These are phyloP conservation scores for Cantharis nigra DNA, from an alignment of 2,888 invertebrate genomes.

Conservation along the genomic window DNA sequence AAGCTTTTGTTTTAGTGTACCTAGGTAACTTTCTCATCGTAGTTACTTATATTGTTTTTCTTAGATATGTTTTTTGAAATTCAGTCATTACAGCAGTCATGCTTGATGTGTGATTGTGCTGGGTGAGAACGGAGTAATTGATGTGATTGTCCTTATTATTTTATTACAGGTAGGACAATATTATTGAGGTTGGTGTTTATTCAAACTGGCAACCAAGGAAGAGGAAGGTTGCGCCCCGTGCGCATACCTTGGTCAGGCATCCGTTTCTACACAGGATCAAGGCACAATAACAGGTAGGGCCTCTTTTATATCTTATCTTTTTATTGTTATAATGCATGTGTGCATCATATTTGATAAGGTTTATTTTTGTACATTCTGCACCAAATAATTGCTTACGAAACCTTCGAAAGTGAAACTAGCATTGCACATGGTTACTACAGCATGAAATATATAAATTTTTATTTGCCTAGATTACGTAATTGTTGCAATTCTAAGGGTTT, in stretches of 20 bases:
- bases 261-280: constrained; percentile 60
- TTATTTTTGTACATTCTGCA: not conserved
- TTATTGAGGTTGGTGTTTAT: constrained; percentile 50
- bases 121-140: not conserved
- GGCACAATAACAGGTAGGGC: constrained; percentile 72
- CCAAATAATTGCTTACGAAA: not conserved
- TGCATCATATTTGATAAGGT: not conserved
- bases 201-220: constrained; percentile 82
- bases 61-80: not conserved
- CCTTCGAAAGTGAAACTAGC: not conserved
- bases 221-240: constrained; percentile 74
- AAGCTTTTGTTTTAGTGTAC: not conserved
- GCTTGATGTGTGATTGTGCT: not conserved
- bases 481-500: not conserved
- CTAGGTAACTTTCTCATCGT: not conserved
- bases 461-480: not conserved
- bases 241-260: constrained; percentile 48
- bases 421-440: not conserved
- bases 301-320: not conserved
- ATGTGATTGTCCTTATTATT: not conserved
- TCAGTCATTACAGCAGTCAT: not conserved
- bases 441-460: not conserved
- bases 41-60: not conserved
- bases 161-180: constrained; percentile 21
- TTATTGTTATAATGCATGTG: not conserved